phyloP scores from a whole-genome alignment of 2,113 vertebrate genomes.

The Vulpes vulpes region DNA sequence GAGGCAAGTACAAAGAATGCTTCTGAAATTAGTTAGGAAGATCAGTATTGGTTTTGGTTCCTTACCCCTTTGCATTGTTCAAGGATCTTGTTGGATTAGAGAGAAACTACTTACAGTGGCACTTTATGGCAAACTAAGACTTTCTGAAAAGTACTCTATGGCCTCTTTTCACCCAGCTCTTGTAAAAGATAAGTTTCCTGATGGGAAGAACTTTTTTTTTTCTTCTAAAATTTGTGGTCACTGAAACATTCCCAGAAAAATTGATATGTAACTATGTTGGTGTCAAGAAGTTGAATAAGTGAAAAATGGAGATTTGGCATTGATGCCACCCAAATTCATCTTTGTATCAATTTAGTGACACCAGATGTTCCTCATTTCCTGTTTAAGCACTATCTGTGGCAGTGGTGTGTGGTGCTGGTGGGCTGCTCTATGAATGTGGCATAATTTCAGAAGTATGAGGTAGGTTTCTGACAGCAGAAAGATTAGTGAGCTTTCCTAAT shows the following conservation, averaged over 20 bases:
- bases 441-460: background rate
- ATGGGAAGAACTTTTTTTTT: background rate
- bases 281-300: constrained; percentile 13
- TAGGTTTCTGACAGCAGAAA: background rate
- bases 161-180: background rate
- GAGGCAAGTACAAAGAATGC: background rate
- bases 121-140: background rate
- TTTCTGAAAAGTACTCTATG: background rate
- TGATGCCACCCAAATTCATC: background rate
- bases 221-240: background rate
- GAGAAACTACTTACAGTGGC: background rate
- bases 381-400: background rate
- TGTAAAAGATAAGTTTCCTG: background rate
- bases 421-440: background rate
- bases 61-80: background rate
- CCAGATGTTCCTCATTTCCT: background rate
- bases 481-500: background rate
- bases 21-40: constrained; percentile 17
- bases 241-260: constrained; percentile 28
- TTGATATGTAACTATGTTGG: background rate
- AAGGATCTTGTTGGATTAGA: background rate
- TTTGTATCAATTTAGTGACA: background rate
- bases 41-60: background rate
- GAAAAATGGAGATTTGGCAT: background rate
- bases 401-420: background rate